Base-by-base conservation (phyloP, 2,888 invertebrate genomes). In the Diplazon laetatorius region DNA sequence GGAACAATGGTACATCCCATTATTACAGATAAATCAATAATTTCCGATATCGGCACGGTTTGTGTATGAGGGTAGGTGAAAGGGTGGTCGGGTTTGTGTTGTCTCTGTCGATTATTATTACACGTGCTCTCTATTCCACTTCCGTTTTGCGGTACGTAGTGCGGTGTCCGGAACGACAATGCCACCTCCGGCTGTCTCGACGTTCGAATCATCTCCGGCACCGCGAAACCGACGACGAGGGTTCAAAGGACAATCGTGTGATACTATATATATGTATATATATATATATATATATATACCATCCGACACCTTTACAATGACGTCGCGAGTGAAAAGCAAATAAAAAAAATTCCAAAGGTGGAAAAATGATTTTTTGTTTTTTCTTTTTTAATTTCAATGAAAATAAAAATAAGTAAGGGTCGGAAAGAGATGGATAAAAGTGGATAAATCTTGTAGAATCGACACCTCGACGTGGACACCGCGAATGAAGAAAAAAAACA, bases 11-110 rank as follows among this genome's bases (percentile, higher is more conserved):
- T n/a, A 30, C 55, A 46, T 39, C 44, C 48, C n/a, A 66, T 74
- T 78, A 65, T 65, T 66, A 74, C 52, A 39, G 55, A 30, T n/a
- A 78, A 74, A 78, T 78, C 78, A 52, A 78, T 78, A 55, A 69
- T 39, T 20, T 22, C 69, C 44, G 69, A 44, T 59, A 39, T 63
- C 60, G 60, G 10, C 12, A 55, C 44, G n/a, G n/a, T n/a, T n/a
- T n/a, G n/a, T n/a, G n/a, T n/a, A n/a, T n/a, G n/a, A n/a, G n/a
- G n/a, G n/a, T n/a, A n/a, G n/a, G n/a, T n/a, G n/a, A n/a, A n/a
- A n/a, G n/a, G n/a, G n/a, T n/a, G n/a, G n/a, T n/a, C n/a, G n/a
- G n/a, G n/a, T n/a, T 35, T 20, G 6, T 35, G 1, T 30, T 46
- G 4, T 35, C 14, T n/a, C n/a, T n/a, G n/a, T n/a, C 18, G 16